These are phyloP conservation scores for Zaprionus lineosus DNA, from an alignment of 2,888 invertebrate genomes.

Conservation along the genomic window DNA sequence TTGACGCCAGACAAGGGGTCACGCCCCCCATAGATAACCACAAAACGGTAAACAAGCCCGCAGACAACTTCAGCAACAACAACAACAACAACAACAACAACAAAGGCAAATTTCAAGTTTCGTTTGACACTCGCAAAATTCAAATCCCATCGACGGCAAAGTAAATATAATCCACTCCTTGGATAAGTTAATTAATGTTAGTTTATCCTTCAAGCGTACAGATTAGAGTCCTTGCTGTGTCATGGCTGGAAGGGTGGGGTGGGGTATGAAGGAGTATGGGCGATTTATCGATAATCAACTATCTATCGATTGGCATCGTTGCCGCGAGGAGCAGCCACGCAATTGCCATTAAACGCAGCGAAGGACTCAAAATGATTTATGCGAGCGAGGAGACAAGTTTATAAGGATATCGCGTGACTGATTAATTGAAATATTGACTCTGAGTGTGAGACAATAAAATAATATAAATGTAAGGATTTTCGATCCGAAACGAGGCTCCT, in stretches of 20 bases:
- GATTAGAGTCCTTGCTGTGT: too few species aligned
- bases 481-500: too few species aligned
- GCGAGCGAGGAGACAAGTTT: conserved; percentile 58
- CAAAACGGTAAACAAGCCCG: conserved; percentile 55
- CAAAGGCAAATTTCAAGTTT: not conserved
- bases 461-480: not conserved
- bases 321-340: not conserved
- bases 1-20: conserved; percentile 62
- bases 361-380: conserved; percentile 58
- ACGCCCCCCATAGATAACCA: conserved; percentile 42
- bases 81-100: conserved; percentile 3
- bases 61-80: conserved; percentile 9
- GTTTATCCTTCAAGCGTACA: too few species aligned
- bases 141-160: conserved; percentile 3
- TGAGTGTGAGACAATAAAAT: conserved; percentile 1
- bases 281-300: not conserved
- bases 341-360: conserved; percentile 39
- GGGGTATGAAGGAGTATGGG: too few species aligned
- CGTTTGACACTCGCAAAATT: conserved; percentile 12
- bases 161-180: conserved; percentile 12
- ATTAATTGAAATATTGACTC: conserved; percentile 64
- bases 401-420: conserved; percentile 73
- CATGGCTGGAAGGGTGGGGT: too few species aligned
- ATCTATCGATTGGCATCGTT: conserved; percentile 7
- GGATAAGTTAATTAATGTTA: conserved; percentile 16